Percentiles rank a stretch among this genome's conserved stretches.
Conservation (phyloP, 2,113 vertebrate species). For the Aphelocoma coerulescens region DNA sequence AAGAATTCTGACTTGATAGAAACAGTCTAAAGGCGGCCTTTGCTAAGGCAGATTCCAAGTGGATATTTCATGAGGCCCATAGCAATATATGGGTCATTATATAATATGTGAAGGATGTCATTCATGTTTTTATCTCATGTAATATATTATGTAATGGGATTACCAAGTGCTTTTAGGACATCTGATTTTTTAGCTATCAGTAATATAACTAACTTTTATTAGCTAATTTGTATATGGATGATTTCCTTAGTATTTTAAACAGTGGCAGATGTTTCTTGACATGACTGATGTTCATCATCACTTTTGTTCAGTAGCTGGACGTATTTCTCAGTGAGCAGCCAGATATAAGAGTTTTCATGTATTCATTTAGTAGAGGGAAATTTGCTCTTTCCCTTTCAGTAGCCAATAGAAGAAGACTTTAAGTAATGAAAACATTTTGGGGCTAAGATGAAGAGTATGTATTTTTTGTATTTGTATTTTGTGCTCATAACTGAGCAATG, state of each 20-base stretch:
- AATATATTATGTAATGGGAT: background rate
- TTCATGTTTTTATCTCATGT: background rate
- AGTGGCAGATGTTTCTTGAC: background rate
- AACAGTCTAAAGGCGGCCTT: background rate
- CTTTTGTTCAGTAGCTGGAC: background rate
- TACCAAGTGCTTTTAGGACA: background rate
- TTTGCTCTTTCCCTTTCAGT: background rate
- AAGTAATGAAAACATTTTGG: background rate
- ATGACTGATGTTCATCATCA: background rate
- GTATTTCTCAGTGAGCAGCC: background rate
- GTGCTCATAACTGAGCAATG: background rate
- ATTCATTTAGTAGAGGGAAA: background rate
- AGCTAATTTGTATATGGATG: background rate
- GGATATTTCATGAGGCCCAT: background rate
- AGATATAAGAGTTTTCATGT: background rate
- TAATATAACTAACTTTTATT: background rate
- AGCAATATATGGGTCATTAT: background rate
- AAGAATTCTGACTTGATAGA: conserved; percentile 20
- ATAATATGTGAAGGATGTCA: background rate
- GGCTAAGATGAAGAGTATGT: background rate
- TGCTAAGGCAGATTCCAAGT: background rate
- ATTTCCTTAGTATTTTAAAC: background rate
- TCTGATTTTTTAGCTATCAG: background rate
- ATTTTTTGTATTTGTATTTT: background rate
- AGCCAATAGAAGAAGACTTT: background rate